Percentiles rank a stretch among this genome's conserved stretches.
Conservation (phyloP, 2,797 vertebrate species). For the Merluccius polli region DNA sequence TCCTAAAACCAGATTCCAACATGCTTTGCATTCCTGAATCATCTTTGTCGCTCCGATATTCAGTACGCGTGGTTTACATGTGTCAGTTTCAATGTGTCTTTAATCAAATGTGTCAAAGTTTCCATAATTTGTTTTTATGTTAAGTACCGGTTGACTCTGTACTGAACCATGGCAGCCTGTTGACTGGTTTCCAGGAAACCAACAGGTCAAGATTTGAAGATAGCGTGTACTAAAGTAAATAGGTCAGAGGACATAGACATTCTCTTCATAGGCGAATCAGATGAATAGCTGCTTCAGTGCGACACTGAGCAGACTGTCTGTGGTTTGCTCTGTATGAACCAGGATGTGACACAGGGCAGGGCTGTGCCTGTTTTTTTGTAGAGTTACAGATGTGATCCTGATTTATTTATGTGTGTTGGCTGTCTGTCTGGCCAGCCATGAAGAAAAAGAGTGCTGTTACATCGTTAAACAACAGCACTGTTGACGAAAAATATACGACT, state of each 20-base stretch:
- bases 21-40: slow-evolving; percentile 48
- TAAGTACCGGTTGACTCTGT: neutral
- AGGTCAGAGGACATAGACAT: neutral
- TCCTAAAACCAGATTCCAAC: slow-evolving; percentile 59
- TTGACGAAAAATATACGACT: slow-evolving; percentile 1
- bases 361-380: neutral
- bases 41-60: slow-evolving; percentile 16
- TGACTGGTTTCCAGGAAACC: neutral
- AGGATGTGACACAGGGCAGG: slow-evolving; percentile 14
- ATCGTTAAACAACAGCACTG: neutral
- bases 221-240: neutral
- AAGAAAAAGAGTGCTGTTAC: neutral
- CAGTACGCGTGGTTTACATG: neutral
- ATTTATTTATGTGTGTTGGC: slow-evolving; percentile 4
- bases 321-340: slow-evolving; percentile 10
- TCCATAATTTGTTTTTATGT: neutral
- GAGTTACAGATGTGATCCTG: slow-evolving; percentile 3
- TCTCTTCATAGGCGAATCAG: neutral
- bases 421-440: slow-evolving; percentile 7
- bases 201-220: neutral
- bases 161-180: neutral
- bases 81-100: neutral
- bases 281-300: neutral
- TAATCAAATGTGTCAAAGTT: neutral
- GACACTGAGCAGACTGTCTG: slow-evolving; percentile 2